Percentiles rank a stretch among this genome's conserved stretches.
phyloP scores from a whole-genome alignment of 1,140 invertebrate genomes.

The Drosophila pallidifrons region DNA sequence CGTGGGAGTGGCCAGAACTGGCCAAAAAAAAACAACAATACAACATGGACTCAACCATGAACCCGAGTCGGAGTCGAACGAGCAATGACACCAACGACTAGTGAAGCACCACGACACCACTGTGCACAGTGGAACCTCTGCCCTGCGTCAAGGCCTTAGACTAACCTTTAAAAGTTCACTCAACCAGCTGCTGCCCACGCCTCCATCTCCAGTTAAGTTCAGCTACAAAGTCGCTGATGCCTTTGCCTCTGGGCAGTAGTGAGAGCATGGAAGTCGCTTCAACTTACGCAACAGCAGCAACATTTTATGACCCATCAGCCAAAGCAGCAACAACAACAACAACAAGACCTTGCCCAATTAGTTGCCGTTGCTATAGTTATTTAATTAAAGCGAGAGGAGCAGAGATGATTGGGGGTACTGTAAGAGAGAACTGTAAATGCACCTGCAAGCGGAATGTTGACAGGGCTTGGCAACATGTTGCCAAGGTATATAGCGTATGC shows the following conservation, averaged over 20 bases:
- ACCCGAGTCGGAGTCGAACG: slow-evolving; percentile 21
- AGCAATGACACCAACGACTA: not conserved
- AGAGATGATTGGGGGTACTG: too few relatives aligned
- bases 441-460: slow-evolving; percentile 41
- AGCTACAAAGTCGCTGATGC: too few relatives aligned
- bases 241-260: too few relatives aligned
- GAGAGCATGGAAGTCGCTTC: too few relatives aligned
- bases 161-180: slow-evolving; percentile 69
- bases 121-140: slow-evolving; percentile 5
- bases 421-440: slow-evolving; percentile 19
- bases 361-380: slow-evolving; percentile 28
- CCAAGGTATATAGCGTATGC: slow-evolving; percentile 19
- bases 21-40: slow-evolving; percentile 2
- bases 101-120: not conserved
- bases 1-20: slow-evolving; percentile 61
- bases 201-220: not conserved
- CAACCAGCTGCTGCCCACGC: slow-evolving; percentile 38
- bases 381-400: slow-evolving; percentile 19
- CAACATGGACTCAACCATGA: slow-evolving; percentile 64
- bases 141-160: slow-evolving; percentile 28
- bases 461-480: slow-evolving; percentile 36
- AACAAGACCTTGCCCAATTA: slow-evolving; percentile 47
- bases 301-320: slow-evolving; percentile 11
- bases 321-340: slow-evolving; percentile 1
- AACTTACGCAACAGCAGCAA: slow-evolving; percentile 20